Conservation (phyloP, 2,797 vertebrate genomes). For the Acestrorhynchus altus region DNA sequence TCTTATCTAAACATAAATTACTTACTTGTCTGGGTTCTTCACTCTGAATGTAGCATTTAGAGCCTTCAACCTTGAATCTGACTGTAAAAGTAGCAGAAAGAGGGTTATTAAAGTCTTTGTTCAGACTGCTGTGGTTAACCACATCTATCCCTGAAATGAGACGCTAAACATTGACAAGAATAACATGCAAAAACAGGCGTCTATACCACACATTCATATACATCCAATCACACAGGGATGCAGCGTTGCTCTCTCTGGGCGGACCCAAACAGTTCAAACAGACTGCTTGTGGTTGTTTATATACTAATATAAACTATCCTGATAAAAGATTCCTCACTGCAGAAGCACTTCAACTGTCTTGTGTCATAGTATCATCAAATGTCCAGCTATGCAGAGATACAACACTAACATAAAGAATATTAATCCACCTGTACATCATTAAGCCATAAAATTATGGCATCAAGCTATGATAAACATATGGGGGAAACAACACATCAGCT, state of each 20-base stretch:
- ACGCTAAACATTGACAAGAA: constrained; percentile 28
- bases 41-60: constrained; percentile 97
- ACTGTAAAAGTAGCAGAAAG: constrained; percentile 72
- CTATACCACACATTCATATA: background rate
- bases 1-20: constrained; percentile 51
- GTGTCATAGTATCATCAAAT: constrained; percentile 9
- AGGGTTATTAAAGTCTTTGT: constrained; percentile 1
- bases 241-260: constrained; percentile 18
- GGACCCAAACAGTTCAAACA: constrained; percentile 25
- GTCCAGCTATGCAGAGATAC: background rate
- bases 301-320: constrained; percentile 48
- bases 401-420: background rate
- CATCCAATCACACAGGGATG: background rate
- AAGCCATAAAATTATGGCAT: too few species aligned
- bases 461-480: constrained; percentile 30
- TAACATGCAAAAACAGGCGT: constrained; percentile 7
- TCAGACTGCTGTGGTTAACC: constrained; percentile 25
- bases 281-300: constrained; percentile 48
- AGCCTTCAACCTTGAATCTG: constrained; percentile 94
- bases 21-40: constrained; percentile 96
- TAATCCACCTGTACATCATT: constrained; percentile 19
- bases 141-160: constrained; percentile 10
- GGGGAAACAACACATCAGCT: background rate
- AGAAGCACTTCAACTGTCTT: constrained; percentile 26
- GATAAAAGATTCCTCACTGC: constrained; percentile 43